phyloP scores from a whole-genome alignment of 1,140 invertebrate species.

The Monomorium pharaonis region DNA sequence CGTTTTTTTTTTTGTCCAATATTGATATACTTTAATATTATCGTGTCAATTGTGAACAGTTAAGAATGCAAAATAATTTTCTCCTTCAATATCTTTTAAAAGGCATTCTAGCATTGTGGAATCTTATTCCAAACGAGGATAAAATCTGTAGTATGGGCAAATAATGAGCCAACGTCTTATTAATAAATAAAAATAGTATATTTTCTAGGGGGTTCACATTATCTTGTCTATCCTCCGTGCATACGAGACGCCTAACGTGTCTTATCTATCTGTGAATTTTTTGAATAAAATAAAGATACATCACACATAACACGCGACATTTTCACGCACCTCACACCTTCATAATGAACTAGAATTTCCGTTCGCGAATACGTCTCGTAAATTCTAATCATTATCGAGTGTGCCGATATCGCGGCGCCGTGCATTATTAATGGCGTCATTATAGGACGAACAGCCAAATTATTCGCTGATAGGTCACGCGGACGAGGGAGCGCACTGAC shows the following conservation, averaged over 20 bases:
- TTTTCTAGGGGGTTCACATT: too few species aligned
- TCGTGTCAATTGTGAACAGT: too few species aligned
- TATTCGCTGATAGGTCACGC: conserved; percentile 28
- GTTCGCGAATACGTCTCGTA: not conserved
- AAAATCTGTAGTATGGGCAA: too few species aligned
- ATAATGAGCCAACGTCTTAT: too few species aligned
- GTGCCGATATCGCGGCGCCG: not conserved
- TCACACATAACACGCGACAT: not conserved
- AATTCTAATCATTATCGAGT: conserved; percentile 30
- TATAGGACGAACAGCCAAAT: conserved; percentile 26
- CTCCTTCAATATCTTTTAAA: too few species aligned
- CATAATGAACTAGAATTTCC: not conserved
- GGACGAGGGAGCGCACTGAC: conserved; percentile 10
- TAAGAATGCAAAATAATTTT: too few species aligned
- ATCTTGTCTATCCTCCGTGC: not conserved
- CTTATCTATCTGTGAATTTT: not conserved
- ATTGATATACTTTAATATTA: too few species aligned
- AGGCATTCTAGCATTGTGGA: too few species aligned
- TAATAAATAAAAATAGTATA: too few species aligned
- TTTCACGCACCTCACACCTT: not conserved
- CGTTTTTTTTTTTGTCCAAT: too few species aligned
- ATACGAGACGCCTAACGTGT: not conserved
- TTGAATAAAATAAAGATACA: not conserved
- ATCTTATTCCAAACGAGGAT: too few species aligned
- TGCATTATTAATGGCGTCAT: conserved; percentile 30